Conservation (phyloP, 2,888 invertebrate species). For the Branchellion lobata region DNA sequence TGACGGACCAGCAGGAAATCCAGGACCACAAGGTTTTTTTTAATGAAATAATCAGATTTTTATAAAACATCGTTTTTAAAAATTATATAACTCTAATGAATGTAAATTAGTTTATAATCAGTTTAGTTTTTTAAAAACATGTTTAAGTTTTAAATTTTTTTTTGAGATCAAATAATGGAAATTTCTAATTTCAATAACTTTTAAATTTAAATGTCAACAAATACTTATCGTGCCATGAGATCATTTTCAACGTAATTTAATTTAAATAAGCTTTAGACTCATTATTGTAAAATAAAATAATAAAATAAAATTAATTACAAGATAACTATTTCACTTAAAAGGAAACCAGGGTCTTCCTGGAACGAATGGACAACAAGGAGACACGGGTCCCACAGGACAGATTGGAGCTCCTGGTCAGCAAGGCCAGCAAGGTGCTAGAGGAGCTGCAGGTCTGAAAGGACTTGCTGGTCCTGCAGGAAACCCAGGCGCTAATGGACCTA, state of each 20-base stretch:
- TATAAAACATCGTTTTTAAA: too few relatives aligned
- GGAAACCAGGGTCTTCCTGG: constrained; percentile 13
- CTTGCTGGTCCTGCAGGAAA: constrained; percentile 28
- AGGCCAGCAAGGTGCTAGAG: constrained; percentile 31
- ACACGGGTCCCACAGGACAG: constrained; percentile 1
- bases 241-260: too few relatives aligned
- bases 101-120: not conserved
- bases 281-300: too few relatives aligned
- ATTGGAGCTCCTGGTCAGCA: not conserved
- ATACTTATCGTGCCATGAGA: too few relatives aligned
- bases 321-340: not conserved
- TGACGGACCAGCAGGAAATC: constrained; percentile 30
- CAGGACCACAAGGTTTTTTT: constrained; percentile 1
- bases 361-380: not conserved
- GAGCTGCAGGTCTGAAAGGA: constrained; percentile 39
- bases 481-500: constrained; percentile 30
- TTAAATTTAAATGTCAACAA: too few relatives aligned
- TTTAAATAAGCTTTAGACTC: too few relatives aligned
- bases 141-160: not conserved
- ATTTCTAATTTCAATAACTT: too few relatives aligned
- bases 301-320: not conserved
- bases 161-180: not conserved
- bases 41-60: not conserved
- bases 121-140: not conserved
- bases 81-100: too few relatives aligned